These are phyloP conservation scores for Nycticebus coucang DNA, from an alignment of 2,113 vertebrate genomes.

Conservation along the genomic window DNA sequence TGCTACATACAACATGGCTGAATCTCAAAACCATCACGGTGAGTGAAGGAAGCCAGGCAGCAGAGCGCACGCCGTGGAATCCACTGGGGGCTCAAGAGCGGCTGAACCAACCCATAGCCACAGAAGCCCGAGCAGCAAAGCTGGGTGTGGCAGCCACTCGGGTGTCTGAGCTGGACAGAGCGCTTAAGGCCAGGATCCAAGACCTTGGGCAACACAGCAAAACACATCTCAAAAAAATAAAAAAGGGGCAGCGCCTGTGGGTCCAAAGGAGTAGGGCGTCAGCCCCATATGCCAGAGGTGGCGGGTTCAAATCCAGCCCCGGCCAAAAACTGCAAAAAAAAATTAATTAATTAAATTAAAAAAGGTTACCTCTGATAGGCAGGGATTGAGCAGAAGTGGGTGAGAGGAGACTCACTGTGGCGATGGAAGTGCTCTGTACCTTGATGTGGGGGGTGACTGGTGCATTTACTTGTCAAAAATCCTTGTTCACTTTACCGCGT, in stretches of 20 bases:
- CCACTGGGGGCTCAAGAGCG: rapidly evolving
- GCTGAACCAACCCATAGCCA: rapidly evolving
- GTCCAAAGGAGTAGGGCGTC: too few relatives aligned
- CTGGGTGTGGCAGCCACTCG: too few relatives aligned
- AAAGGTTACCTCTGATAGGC: too few relatives aligned
- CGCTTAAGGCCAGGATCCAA: too few relatives aligned
- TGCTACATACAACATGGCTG: background rate
- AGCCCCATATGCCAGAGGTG: too few relatives aligned
- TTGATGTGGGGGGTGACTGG: background rate
- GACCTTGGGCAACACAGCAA: too few relatives aligned
- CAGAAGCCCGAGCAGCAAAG: background rate
- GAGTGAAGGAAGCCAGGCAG: background rate
- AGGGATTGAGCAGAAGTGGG: background rate
- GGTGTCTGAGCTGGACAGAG: too few relatives aligned
- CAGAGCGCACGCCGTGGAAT: background rate
- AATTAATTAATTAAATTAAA: too few relatives aligned
- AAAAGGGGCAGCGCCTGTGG: too few relatives aligned
- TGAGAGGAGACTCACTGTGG: background rate
- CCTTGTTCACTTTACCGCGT: rapidly evolving
- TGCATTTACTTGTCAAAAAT: background rate
- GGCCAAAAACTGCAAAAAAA: too few relatives aligned
- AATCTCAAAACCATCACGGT: background rate
- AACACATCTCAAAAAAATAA: too few relatives aligned
- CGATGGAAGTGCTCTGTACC: background rate
- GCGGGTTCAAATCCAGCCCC: too few relatives aligned